These are phyloP conservation scores for Danionella cerebrum DNA, from an alignment of 2,113 vertebrate species.

Conservation along the genomic window DNA sequence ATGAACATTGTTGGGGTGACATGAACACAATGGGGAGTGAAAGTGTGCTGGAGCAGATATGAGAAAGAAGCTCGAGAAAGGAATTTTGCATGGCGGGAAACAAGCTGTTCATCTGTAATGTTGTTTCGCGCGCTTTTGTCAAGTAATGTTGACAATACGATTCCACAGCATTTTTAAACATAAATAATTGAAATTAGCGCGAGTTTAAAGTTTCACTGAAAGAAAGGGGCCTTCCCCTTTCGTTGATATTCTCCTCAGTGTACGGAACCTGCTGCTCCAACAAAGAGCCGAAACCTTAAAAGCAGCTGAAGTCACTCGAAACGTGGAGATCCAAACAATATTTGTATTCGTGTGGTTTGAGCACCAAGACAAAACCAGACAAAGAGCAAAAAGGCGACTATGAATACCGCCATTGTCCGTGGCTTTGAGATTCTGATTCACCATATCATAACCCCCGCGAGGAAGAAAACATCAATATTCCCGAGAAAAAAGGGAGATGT, in stretches of 20 bases:
- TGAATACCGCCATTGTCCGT: constrained; percentile 89
- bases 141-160: too few relatives aligned
- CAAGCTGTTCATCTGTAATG: too few relatives aligned
- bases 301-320: constrained; percentile 78
- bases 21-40: constrained; percentile 75
- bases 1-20: constrained; percentile 84
- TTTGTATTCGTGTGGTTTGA: constrained; percentile 81
- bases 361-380: constrained; percentile 60
- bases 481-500: constrained; percentile 89
- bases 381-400: constrained; percentile 58
- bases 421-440: constrained; percentile 93
- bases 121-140: neutral
- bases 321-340: constrained; percentile 79
- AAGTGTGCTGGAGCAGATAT: constrained; percentile 80
- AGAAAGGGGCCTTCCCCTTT: constrained; percentile 62
- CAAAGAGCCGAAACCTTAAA: constrained; percentile 81
- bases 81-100: constrained; percentile 46
- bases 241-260: constrained; percentile 64
- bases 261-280: constrained; percentile 85
- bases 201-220: too few relatives aligned
- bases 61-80: constrained; percentile 56
- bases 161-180: too few relatives aligned
- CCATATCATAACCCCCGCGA: constrained; percentile 99
- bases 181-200: too few relatives aligned
- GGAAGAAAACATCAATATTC: constrained; percentile 99